Conservation (phyloP, 1,140 invertebrate species). For the Sitodiplosis mosellana region DNA sequence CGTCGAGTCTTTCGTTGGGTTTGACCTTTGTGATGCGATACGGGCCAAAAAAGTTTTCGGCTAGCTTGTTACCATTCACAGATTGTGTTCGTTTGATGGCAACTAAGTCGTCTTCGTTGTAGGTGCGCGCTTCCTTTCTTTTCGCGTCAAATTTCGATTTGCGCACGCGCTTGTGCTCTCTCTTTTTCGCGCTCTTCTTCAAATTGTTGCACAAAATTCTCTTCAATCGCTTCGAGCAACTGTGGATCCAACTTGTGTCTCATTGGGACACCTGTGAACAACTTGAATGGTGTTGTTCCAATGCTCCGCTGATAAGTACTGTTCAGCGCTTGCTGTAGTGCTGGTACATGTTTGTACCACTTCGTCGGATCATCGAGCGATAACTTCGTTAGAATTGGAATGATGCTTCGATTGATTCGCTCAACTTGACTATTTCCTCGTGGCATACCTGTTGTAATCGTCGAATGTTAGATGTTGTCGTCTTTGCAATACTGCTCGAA, state of each 20-base stretch:
- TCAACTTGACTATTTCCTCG: conserved; percentile 11
- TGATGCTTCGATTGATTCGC: conserved; percentile 10
- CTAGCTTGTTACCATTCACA: conserved; percentile 16
- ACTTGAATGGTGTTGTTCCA: neutral
- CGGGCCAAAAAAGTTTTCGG: conserved; percentile 20
- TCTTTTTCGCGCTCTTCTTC: conserved; percentile 11
- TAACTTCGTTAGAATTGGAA: conserved; percentile 11
- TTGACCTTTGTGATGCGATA: conserved; percentile 13
- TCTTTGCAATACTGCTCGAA: conserved; percentile 7
- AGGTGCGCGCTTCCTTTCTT: conserved; percentile 9
- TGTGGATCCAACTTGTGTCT: neutral
- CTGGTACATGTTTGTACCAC: conserved; percentile 9
- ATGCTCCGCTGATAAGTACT: neutral
- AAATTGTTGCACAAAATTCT: neutral
- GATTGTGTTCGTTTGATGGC: conserved; percentile 23
- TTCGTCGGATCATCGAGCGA: conserved; percentile 5
- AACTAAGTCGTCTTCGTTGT: conserved; percentile 16
- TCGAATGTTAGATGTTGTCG: conserved; percentile 6
- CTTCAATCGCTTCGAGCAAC: neutral
- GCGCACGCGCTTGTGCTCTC: conserved; percentile 19
- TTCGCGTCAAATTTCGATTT: conserved; percentile 11
- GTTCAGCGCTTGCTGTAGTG: conserved; percentile 8
- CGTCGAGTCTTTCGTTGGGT: conserved; percentile 11
- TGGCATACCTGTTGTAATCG: conserved; percentile 7
- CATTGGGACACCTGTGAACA: neutral